Base-by-base conservation (phyloP, 2,797 vertebrate species). In the Acropternis orthonyx region DNA sequence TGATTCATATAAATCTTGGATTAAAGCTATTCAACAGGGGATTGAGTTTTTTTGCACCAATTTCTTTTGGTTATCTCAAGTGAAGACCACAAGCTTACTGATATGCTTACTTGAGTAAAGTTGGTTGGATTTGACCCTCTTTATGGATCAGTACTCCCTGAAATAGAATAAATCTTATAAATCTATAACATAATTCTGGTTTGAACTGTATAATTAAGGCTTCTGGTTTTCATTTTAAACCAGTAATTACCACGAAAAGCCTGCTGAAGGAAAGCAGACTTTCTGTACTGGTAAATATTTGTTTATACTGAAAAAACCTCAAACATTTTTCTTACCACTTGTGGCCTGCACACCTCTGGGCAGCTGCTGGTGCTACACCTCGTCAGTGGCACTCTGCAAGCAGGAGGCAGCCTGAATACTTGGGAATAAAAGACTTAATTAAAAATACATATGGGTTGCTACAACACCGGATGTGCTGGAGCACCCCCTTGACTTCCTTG, bases 141-240 rank as follows among this genome's bases (percentile, higher is more conserved):
- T 86, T 73, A 43, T 56, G 41, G 74, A 77, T 88, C 15, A 24
- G 22, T 77, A 41, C 67, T 92, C 41, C 51, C 37, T 76, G 83
- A 82, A 96, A 85, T 66, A 88, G 72, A 94, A 75, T 52, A 90
- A 76, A 62, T 88, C 66, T 76, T 84, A 52, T 16, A 88, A 91
- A 69, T 91, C 85, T 89, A 39, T 90, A 95, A 81, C 62, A 86
- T 96, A 96, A 94, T 93, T 95, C 67, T 78, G 95, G 73, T 94
- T 95, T 92, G 91, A 94, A 43, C 82, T 96, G 68, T 95, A 80
- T 97, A 96, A 97, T 96, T 96, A 94, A 90, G 95, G 89, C 93
- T 97, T 97, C 88, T 95, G 96, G 93, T 90, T 97, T 95, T 94
- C 0, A 0, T 94, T 96, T 96, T 88, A 93, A 95, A 96, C 94